Base-by-base conservation (phyloP, 2,888 invertebrate species). In the Acleris cristana region DNA sequence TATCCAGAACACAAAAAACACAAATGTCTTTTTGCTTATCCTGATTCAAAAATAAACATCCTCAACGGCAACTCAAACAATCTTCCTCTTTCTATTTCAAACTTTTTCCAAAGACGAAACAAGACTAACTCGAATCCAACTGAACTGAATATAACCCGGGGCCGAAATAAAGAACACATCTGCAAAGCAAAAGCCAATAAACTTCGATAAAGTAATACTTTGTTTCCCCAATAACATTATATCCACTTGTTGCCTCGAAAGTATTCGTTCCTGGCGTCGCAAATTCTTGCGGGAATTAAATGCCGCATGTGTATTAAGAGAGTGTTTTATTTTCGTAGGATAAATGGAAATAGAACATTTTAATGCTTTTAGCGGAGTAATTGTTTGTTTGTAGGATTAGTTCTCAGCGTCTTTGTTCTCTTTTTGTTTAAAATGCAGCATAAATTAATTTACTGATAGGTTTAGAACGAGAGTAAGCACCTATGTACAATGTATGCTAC, bases 181-280 rank as follows among this genome's bases (percentile, higher is more conserved):
- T 62, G 54, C 61, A 57, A 66, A 52, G 51, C 52, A n/a, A 34
- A 62, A 53, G 30, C 45, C 66, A 66, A 66, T 56, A 66, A 66
- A 52, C 52, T 52, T 51, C 61, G 45, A 57, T 57, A 62, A 62
- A 62, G 52, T 57, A 57, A 56, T 61, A 56, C 51, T 60, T 60
- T 65, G 64, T 60, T 64, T 34, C 34, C 56, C 55, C 26, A 58
- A 58, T 26, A 51, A 34, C 56, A 66, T 66, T 66, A 62, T 57
- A 57, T 12, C 61, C 61, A 66, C 66, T 66, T 66, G 66, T 66
- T 62, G 65, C 64, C 23, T 16, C 54, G 26, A 40, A 40, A 60
- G 55, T 65, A 65, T 66, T 55, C 44, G 49, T 21, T 56, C 21
- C 52, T 45, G 12, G 34, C 56, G 61, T 45, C 56, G 56, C 61